Conservation (phyloP, 1,140 invertebrate species). For the Lasioglossum albipes region DNA sequence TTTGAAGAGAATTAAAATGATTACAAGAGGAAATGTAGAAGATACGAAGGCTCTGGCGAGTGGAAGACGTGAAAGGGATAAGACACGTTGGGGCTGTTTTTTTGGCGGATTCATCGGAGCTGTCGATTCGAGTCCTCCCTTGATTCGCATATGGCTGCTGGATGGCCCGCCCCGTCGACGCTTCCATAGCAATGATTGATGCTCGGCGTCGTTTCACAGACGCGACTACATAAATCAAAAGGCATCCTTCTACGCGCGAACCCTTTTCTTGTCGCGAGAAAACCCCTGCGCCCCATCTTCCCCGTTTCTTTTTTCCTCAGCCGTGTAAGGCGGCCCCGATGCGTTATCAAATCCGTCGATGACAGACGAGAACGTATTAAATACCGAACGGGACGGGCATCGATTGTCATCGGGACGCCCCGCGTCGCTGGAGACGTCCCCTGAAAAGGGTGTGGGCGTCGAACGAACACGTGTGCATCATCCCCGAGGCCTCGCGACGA, state of each 20-base stretch:
- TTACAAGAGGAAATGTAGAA: too few relatives aligned
- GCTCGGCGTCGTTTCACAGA: slow-evolving; percentile 64
- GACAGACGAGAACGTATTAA: slow-evolving; percentile 67
- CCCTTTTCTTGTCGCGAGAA: slow-evolving; percentile 43
- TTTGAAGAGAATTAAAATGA: too few relatives aligned
- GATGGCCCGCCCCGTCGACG: slow-evolving; percentile 30
- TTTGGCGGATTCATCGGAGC: slow-evolving; percentile 35
- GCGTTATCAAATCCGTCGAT: slow-evolving; percentile 62
- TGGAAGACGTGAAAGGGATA: too few relatives aligned
- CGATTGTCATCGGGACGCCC: slow-evolving; percentile 55
- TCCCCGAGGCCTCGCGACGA: slow-evolving; percentile 8
- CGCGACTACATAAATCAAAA: slow-evolving; percentile 73
- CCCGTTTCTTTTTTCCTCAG: not conserved
- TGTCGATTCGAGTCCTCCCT: slow-evolving; percentile 37
- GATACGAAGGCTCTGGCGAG: too few relatives aligned
- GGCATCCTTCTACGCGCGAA: slow-evolving; percentile 39
- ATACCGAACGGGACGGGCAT: slow-evolving; percentile 61
- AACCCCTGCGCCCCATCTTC: too few relatives aligned
- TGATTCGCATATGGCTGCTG: slow-evolving; percentile 38
- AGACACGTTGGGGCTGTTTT: slow-evolving; percentile 14
- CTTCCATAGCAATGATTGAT: slow-evolving; percentile 67
- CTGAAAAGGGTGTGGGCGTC: slow-evolving; percentile 51
- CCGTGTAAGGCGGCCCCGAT: slow-evolving; percentile 13
- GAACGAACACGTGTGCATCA: slow-evolving; percentile 40
- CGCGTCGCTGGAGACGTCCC: slow-evolving; percentile 24